phyloP scores from a whole-genome alignment of 1,140 invertebrate species.

The Philaenus spumarius region DNA sequence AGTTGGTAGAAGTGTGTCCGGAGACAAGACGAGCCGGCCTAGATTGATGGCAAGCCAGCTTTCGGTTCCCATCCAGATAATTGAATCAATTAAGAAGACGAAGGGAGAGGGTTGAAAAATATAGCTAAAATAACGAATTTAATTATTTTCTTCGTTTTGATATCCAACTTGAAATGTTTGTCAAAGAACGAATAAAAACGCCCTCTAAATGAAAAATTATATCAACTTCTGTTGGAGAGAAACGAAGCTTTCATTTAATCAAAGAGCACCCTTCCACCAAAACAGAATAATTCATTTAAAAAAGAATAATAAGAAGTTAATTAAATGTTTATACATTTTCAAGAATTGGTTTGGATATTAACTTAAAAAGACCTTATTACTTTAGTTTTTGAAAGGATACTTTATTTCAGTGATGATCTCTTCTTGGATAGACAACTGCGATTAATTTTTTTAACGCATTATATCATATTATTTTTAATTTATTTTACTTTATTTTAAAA shows the following conservation, averaged over 20 bases:
- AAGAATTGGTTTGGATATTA: no score
- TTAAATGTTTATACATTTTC: constrained; percentile 10
- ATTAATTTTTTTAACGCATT: no score
- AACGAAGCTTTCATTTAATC: constrained; percentile 6
- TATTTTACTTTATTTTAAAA: no score
- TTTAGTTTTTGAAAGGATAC: no score
- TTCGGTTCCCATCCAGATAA: constrained; percentile 7
- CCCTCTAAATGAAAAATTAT: not conserved
- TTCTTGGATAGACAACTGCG: no score
- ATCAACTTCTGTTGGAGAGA: not conserved
- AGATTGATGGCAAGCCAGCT: no score
- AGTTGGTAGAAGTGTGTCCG: no score
- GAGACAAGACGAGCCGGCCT: no score
- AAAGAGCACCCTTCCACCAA: not conserved
- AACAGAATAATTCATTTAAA: not conserved
- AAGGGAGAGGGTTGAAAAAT: not conserved
- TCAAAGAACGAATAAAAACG: not conserved
- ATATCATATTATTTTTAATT: no score
- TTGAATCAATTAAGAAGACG: constrained; percentile 13
- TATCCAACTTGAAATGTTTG: constrained; percentile 6
- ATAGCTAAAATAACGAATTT: constrained; percentile 15
- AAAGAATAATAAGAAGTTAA: constrained; percentile 15
- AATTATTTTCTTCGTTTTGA: constrained; percentile 14
- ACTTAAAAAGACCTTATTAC: no score
- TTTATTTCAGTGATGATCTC: no score